Percentiles rank a stretch among this genome's conserved stretches.
These are phyloP conservation scores for Neotoma lepida DNA, from an alignment of 2,113 vertebrate species.

Conservation along the genomic window DNA sequence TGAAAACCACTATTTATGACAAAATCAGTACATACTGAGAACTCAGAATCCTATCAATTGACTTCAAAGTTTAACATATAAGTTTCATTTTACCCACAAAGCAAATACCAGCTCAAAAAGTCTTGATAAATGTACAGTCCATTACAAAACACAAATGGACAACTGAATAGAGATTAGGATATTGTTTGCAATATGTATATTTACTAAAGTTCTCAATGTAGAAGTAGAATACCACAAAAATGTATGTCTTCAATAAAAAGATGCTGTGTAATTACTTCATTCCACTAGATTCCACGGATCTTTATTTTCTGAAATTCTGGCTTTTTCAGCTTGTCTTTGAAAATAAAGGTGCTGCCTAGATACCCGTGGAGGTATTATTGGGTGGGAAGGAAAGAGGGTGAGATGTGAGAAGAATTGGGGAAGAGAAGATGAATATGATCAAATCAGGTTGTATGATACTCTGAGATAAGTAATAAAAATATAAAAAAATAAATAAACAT, in stretches of 20 bases:
- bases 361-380: neutral
- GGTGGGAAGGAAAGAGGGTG: neutral
- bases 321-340: neutral
- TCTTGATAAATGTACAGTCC: slow-evolving; percentile 59
- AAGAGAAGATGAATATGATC: neutral
- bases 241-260: neutral
- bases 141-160: slow-evolving; percentile 58
- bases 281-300: neutral
- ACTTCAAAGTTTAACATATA: slow-evolving; percentile 49
- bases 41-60: slow-evolving; percentile 52
- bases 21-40: slow-evolving; percentile 39
- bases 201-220: slow-evolving; percentile 61
- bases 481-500: neutral
- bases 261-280: neutral
- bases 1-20: neutral
- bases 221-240: slow-evolving; percentile 54
- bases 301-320: neutral
- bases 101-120: slow-evolving; percentile 68
- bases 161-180: slow-evolving; percentile 41
- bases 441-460: neutral
- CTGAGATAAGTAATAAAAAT: neutral
- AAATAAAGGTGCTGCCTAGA: neutral
- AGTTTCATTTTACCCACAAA: slow-evolving; percentile 53
- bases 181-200: slow-evolving; percentile 42
- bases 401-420: neutral